Base-by-base conservation (phyloP, 2,113 vertebrate species). In the Murina feae region DNA sequence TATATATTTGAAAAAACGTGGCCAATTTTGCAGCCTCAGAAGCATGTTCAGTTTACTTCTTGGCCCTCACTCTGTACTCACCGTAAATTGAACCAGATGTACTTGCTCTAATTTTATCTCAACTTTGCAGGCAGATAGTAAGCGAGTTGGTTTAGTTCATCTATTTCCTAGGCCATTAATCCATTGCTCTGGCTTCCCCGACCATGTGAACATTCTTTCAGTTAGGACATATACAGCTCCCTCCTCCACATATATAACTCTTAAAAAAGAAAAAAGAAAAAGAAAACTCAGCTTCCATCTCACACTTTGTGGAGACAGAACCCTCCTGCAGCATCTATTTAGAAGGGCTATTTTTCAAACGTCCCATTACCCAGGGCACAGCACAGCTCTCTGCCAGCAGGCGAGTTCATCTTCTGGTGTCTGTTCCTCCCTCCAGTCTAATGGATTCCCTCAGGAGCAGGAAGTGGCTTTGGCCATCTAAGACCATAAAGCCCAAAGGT, bases 31-130 rank as follows among this genome's bases (percentile, higher is more conserved):
- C 87, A 91, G 75, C 90, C 76, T 96, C 81, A 85, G 55, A 96
- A 93, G 21, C 51, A 86, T 12, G 37, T 49, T 91, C 53, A 47
- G 75, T 63, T 96, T 93, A 83, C 91, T 86, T 86, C 90, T 83
- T 69, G 78, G 83, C 82, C 71, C 20, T 53, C 69, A 69, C 30
- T 39, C 60, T 69, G 47, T 23, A 91, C 53, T 44, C 69, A 53
- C 79, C 75, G 32, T 80, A 81, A 91, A 89, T 16, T 42, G 72
- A 94, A 83, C 88, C 74, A 84, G 88, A 71, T 72, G n/a, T 30
- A 32, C 72, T 90, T 90, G 66, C 87, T 87, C 92, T 89, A 85
- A 94, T 85, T 93, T 97, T 92, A 94, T 97, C 96, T 93, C 90
- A 79, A 60, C 78, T 90, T 60, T 68, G 87, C 95, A 97, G 95